Evolutionary conservation across 2,113 vertebrate genomes (phyloP), one percentile per base, ranked within the genome.

Genomic region (Sebastes schlegelii): DNA sequence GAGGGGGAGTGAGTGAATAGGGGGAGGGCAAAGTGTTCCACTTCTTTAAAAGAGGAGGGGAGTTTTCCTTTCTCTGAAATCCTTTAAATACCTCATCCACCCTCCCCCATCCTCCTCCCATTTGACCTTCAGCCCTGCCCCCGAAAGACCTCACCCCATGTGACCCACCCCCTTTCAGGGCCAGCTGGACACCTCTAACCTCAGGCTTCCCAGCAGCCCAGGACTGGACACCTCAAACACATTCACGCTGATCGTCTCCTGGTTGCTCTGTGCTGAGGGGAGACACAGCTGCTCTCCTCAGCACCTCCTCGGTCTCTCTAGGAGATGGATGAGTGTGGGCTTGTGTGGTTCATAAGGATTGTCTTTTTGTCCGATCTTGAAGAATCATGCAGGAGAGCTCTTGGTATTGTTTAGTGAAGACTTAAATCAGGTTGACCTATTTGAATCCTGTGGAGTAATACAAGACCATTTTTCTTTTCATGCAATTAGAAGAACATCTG

Each of bases 121-220:
- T 88, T 79, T 94, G 90, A 94, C 93, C 93, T 89, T 76, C 86
- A 86, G 84, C 86, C 88, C 92, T 78, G 66, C 90, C 88, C 87
- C 86, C 65, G 69, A 70, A 80, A 74, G 83, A 91, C 88, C 87
- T 90, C 89, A 89, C 83, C 77, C 82, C 57, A 80, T 84, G 78
- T 16, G 23, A 88, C 91, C 86, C 77, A 58, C 79, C 89, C 88
- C 83, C 84, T 88, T 78, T 80, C 68, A 80, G 78, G 79, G 87
- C 91, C 94, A 94, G 94, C 93, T 94, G 94, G 92, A 90, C 91
- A 92, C 88, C 91, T 92, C 84, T 88, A 83, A 92, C 87, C 88
- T 55, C 86, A 11, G 84, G 87, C 86, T 80, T 79, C 73, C 78
- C 61, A 51, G 80, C 78, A 82, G 79, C 78, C 48, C 12, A 5